phyloP scores from a whole-genome alignment of 2,113 vertebrate species.

The Ameiurus melas region DNA sequence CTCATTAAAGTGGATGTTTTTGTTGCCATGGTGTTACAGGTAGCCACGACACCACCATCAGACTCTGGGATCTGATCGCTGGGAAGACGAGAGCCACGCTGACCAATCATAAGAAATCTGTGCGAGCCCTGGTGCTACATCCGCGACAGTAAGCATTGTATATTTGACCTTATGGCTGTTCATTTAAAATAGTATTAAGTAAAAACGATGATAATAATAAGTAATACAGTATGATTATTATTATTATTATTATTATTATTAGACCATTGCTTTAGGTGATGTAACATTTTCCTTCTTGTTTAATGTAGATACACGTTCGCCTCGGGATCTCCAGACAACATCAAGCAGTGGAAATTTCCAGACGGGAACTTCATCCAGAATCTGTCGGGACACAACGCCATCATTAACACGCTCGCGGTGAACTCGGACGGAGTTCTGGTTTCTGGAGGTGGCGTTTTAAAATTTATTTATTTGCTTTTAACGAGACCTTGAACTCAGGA shows the following conservation, averaged over 20 bases:
- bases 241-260: neutral
- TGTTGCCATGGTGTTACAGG: slow-evolving; percentile 68
- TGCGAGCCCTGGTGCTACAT: slow-evolving; percentile 88
- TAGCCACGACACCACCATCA: slow-evolving; percentile 96
- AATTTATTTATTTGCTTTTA: neutral
- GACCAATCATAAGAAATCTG: slow-evolving; percentile 98
- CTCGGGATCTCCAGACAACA: slow-evolving; percentile 97
- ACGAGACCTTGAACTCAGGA: too few species aligned
- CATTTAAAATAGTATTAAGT: neutral
- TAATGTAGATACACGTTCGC: slow-evolving; percentile 91
- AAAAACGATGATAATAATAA: neutral
- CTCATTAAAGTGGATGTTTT: neutral
- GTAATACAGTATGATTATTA: neutral
- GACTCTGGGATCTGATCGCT: slow-evolving; percentile 94
- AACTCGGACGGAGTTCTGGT: slow-evolving; percentile 96
- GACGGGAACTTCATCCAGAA: slow-evolving; percentile 98
- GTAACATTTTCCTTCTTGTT: slow-evolving; percentile 12
- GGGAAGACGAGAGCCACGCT: slow-evolving; percentile 97
- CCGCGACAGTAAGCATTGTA: slow-evolving; percentile 81
- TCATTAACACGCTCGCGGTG: slow-evolving; percentile 94
- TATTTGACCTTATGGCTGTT: neutral
- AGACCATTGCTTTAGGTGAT: neutral
- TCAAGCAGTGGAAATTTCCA: slow-evolving; percentile 98
- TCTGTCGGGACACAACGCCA: slow-evolving; percentile 95
- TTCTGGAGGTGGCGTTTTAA: slow-evolving; percentile 84